A percentile compares a stretch with the other conserved stretches of the same genome.
Conservation (phyloP, 2,888 invertebrate genomes). For the Zygothrica quintamaculata region DNA sequence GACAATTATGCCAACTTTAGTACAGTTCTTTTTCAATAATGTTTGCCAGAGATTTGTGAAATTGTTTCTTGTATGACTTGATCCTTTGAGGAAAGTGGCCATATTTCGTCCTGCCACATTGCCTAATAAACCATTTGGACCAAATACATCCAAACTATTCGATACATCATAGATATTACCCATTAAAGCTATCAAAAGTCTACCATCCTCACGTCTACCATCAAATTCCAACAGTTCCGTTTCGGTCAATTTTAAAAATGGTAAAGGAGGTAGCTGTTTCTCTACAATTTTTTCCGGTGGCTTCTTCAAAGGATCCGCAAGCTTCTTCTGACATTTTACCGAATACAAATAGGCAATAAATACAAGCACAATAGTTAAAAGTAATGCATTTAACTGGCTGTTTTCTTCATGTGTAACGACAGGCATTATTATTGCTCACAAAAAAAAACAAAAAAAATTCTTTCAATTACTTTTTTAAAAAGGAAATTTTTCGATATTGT, state of each 20-base stretch:
- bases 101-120: slow-evolving; percentile 51
- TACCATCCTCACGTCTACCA: slow-evolving; percentile 55
- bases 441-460: no score
- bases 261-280: slow-evolving; percentile 24
- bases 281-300: background rate
- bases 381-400: no score
- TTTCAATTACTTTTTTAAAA: no score
- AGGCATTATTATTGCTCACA: no score
- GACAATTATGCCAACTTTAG: slow-evolving; percentile 23
- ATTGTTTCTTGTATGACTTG: slow-evolving; percentile 8
- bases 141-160: slow-evolving; percentile 29
- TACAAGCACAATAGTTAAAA: no score
- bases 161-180: slow-evolving; percentile 55
- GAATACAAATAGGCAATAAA: background rate
- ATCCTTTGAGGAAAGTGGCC: slow-evolving; percentile 30
- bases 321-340: no score
- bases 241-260: slow-evolving; percentile 29
- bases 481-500: no score
- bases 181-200: slow-evolving; percentile 54
- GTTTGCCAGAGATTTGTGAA: slow-evolving; percentile 38
- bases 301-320: no score
- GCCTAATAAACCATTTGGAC: slow-evolving; percentile 13
- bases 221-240: slow-evolving; percentile 40
- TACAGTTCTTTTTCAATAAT: slow-evolving; percentile 34
- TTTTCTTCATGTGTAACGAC: no score